phyloP scores from a whole-genome alignment of 37 sponge, comb jelly and placozoan genomes.

The Crambe crambe region DNA sequence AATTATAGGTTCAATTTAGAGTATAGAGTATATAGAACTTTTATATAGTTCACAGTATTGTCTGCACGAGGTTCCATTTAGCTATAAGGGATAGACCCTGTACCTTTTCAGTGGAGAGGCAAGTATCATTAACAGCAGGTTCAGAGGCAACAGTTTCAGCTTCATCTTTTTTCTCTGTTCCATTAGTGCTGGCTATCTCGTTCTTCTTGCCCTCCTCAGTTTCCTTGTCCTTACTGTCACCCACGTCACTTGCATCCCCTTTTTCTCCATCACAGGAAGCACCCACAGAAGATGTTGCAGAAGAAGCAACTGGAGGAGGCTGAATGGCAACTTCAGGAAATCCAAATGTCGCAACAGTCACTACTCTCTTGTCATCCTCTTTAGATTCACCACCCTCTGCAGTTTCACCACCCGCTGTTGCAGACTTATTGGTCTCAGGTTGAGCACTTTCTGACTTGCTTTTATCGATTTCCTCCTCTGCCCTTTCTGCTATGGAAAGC shows the following conservation, averaged over 20 bases:
- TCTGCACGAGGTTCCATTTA: too few relatives aligned
- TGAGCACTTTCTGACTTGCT: background rate
- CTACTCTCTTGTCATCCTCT: background rate
- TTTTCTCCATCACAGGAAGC: background rate
- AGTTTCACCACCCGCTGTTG: too few relatives aligned
- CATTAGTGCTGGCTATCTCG: background rate
- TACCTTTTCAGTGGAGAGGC: too few relatives aligned
- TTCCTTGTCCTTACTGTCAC: background rate
- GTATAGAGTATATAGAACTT: too few relatives aligned
- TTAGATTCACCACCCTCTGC: background rate
- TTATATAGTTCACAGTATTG: too few relatives aligned
- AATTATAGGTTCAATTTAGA: too few relatives aligned
- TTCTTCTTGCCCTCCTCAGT: background rate
- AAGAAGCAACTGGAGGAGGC: background rate
- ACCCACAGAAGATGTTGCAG: too few relatives aligned
- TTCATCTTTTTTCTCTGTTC: background rate
- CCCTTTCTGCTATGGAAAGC: background rate
- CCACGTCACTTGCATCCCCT: background rate
- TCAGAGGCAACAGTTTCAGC: background rate
- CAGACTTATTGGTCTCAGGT: background rate
- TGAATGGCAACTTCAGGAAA: background rate
- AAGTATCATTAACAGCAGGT: too few relatives aligned
- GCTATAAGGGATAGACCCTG: too few relatives aligned
- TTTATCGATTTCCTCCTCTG: background rate
- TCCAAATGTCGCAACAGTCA: background rate